Evolutionary conservation across 2,888 invertebrate species (phyloP), one percentile per base, ranked within the genome.

Genomic region (Trisateles emortualis): DNA sequence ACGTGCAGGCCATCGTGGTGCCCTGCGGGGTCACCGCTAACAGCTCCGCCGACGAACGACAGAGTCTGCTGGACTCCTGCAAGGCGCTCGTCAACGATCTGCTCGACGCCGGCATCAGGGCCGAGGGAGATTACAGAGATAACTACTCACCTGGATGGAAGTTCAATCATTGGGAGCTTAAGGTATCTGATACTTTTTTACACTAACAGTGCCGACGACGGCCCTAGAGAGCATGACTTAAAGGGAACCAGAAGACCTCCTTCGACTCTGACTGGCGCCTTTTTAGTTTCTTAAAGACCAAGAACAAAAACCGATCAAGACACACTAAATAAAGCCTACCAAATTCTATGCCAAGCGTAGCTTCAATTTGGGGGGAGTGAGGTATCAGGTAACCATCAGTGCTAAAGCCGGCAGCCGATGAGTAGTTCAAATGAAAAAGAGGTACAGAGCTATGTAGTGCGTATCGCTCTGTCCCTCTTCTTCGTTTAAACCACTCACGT

Each of bases 131-230:
- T 87, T 96, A 96, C 63, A 94, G 99, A 48, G 98, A 97, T 76
- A 99, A 99, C 87, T 98, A 99, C 83, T 98, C 99, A 10, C 99
- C 99, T 0, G 99, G 99, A 0, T 99, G 99, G 99, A 99, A 99
- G 90, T 99, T 98, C 84, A 99, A 98, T 83, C 97, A 99, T 80
- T 99, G 98, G 98, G 98, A 99, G 83, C 88, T 99, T 29, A 99
- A 98, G 94, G 96, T 96, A 79, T 60, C 59, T 26, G 8, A 3
- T 8, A 8, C 8, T 5, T 19, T 8, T 26, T 26, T 6, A 8
- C 19, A 8, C n/a, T 26, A 6, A 8, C 8, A 26, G 5, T 4
- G 6, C 9, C 8, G 1, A 26, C 1, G 1, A 26, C 4, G 9
- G 9, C 3, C 1, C 1, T 26, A 26, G 26, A 8, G 8, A 26